phyloP scores from a whole-genome alignment of 2,888 invertebrate genomes.

The Choreutis nemorana region DNA sequence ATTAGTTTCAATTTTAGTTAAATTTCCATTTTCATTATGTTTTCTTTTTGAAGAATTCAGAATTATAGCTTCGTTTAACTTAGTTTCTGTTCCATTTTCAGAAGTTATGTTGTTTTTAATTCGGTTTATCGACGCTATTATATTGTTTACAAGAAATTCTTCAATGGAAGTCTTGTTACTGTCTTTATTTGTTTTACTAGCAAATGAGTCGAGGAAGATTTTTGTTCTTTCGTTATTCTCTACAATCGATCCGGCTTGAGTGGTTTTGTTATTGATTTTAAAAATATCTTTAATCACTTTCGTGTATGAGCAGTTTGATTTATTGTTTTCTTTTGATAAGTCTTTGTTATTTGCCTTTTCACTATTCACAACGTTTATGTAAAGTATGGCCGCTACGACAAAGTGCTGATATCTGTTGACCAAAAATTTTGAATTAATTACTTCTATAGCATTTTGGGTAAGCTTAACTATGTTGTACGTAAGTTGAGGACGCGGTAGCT shows the following conservation, averaged over 20 bases:
- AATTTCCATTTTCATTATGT: constrained; percentile 15
- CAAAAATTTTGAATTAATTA: constrained; percentile 2
- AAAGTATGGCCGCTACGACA: constrained; percentile 5
- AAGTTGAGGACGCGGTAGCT: no score
- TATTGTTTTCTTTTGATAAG: constrained; percentile 18
- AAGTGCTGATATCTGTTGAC: background rate
- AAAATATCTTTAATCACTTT: constrained; percentile 55
- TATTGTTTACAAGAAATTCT: constrained; percentile 42
- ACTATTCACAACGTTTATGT: constrained; percentile 16
- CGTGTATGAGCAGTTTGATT: constrained; percentile 42
- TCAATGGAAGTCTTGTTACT: constrained; percentile 32
- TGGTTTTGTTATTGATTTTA: constrained; percentile 35
- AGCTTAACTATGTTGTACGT: constrained; percentile 1
- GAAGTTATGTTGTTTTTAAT: constrained; percentile 45
- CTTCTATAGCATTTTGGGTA: constrained; percentile 1
- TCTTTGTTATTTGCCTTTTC: constrained; percentile 15
- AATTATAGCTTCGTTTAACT: constrained; percentile 48
- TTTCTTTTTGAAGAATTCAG: constrained; percentile 21
- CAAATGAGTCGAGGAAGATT: constrained; percentile 64
- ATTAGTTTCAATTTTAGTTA: constrained; percentile 44
- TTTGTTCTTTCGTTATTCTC: constrained; percentile 60
- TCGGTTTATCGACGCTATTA: constrained; percentile 51
- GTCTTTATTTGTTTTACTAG: constrained; percentile 42
- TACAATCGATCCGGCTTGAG: constrained; percentile 16
- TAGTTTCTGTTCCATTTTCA: constrained; percentile 20